Evolutionary conservation across 1,140 invertebrate species (phyloP), one percentile per base, ranked within the genome.

Genomic region (Solenopsis fugax): DNA sequence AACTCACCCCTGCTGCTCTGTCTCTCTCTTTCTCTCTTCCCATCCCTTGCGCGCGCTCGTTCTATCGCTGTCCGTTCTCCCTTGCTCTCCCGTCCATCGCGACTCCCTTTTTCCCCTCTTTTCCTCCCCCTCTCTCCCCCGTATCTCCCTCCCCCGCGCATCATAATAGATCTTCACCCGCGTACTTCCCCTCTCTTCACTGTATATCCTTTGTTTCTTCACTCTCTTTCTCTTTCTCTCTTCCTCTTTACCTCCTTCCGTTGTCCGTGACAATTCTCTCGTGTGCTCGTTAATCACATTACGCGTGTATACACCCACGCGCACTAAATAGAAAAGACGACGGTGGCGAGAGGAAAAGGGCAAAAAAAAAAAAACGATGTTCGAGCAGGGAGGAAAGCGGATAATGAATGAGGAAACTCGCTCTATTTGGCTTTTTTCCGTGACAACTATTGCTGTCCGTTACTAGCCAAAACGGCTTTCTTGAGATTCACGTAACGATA

Each of bases 221-320:
- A 58, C 82, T 78, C n/a, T 54, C 60, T 34, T 37, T 77, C 58
- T 45, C 34, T 78, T 37, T 56, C 54, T 77, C 62, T 84, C 5
- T 58, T 48, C 62, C 77, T 34, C 60, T 80, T 65, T 67, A 9
- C 54, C 24, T 69, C 48, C 50, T n/a, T 13, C 45, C 48, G 54
- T 41, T 41, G 34, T 18, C 65, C 52, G 73, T 71, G 85, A 56
- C 75, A 69, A 78, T 85, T 65, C 65, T 60, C 73, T 48, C 37
- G 69, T 75, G 69, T 75, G 60, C 65, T 60, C 75, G 82, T 89
- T 90, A 90, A 89, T 90, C 89, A 56, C 50, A 50, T 80, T 85
- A 80, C 73, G 71, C 84, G 72, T 80, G 85, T 87, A 67, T 45
- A 73, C 76, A 65, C 52, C 50, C 72, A 60, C 64, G 62, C 56